phyloP scores from a whole-genome alignment of 2,113 vertebrate species.

The Damaliscus lunatus region DNA sequence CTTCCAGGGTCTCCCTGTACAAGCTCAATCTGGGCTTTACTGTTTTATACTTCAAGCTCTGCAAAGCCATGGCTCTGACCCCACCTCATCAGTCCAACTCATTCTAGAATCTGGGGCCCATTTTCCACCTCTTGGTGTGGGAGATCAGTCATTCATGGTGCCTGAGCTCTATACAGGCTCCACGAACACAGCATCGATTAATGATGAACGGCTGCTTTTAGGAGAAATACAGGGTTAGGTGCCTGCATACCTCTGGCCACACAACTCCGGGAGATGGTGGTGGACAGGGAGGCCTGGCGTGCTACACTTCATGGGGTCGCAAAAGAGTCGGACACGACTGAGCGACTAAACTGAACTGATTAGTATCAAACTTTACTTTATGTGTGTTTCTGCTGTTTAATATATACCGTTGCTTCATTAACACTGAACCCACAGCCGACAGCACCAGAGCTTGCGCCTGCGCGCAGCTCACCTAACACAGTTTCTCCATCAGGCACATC shows the following conservation, averaged over 20 bases:
- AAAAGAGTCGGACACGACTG: too few relatives aligned
- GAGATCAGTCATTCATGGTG: too few relatives aligned
- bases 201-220: neutral
- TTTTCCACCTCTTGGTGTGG: neutral
- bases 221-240: neutral
- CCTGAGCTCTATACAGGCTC: neutral
- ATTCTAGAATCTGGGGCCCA: neutral
- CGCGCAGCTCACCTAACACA: neutral
- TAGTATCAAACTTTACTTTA: neutral
- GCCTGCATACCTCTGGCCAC: neutral
- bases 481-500: neutral
- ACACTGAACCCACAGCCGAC: neutral
- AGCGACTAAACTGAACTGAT: neutral
- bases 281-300: too few relatives aligned
- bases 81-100: neutral
- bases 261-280: neutral
- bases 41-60: neutral
- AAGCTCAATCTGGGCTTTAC: neutral
- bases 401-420: neutral
- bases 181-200: neutral
- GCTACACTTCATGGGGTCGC: too few relatives aligned
- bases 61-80: neutral
- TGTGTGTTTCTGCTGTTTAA: neutral
- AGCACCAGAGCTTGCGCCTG: neutral
- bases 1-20: neutral